phyloP scores from a whole-genome alignment of 2,797 vertebrate genomes.

The Decapterus maruadsi region DNA sequence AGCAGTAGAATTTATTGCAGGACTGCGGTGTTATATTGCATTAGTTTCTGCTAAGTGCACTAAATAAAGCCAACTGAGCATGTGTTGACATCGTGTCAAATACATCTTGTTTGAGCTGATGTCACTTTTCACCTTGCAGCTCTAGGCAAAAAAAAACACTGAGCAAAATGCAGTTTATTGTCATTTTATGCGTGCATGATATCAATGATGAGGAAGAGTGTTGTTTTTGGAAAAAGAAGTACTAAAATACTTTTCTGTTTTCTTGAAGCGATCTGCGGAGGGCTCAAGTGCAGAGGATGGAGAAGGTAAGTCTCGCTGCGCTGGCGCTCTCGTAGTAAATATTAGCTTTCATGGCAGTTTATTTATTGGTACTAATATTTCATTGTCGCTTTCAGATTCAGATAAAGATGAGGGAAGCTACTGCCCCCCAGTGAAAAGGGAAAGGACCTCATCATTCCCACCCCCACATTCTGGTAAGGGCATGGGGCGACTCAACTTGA shows the following conservation, averaged over 20 bases:
- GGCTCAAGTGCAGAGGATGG: constrained; percentile 97
- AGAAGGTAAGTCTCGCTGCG: constrained; percentile 86
- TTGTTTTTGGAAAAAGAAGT: constrained; percentile 1
- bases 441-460: constrained; percentile 96
- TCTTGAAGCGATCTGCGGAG: constrained; percentile 93
- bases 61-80: background rate
- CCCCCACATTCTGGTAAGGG: constrained; percentile 94
- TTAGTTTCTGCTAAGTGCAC: background rate
- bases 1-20: background rate
- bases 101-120: background rate
- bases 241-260: constrained; percentile 1
- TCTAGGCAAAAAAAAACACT: background rate
- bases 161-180: background rate
- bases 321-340: no score
- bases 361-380: constrained; percentile 8
- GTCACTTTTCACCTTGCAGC: background rate
- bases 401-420: constrained; percentile 95
- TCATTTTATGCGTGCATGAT: constrained; percentile 4
- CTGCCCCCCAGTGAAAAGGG: constrained; percentile 95
- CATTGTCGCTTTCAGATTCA: constrained; percentile 87
- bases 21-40: background rate
- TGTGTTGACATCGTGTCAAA: background rate
- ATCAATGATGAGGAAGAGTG: background rate
- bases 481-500: constrained; percentile 58
- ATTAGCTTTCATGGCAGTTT: background rate